Percentiles rank a stretch among this genome's conserved stretches.
Evolutionary conservation across 1,140 invertebrate species (phyloP).

Genomic region (Microplitis mediator): DNA sequence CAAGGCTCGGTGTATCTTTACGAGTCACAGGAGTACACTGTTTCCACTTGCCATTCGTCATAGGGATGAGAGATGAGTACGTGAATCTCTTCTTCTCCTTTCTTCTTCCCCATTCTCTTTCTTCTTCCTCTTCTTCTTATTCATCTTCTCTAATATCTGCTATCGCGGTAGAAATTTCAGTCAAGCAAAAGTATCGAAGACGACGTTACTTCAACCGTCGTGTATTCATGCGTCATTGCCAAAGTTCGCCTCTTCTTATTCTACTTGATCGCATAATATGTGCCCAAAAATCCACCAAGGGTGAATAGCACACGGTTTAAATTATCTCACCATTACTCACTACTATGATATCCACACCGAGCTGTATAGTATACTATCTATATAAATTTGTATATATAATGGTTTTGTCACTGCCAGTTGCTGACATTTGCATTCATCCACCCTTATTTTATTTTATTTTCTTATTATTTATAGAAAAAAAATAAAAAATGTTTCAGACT

Average conservation of each 20-base stretch:
- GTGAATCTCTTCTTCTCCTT: conserved; percentile 9
- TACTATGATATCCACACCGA: conserved; percentile 15
- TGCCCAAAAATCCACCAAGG: conserved; percentile 4
- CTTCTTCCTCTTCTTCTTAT: background rate
- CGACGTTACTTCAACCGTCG: background rate
- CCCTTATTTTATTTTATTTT: too few species aligned
- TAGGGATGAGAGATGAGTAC: conserved; percentile 10
- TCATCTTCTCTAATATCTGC: background rate
- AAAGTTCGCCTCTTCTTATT: conserved; percentile 15
- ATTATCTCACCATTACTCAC: conserved; percentile 38
- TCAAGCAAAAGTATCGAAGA: background rate
- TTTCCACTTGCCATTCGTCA: conserved; percentile 27
- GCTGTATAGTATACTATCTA: too few species aligned
- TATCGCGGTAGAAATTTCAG: background rate
- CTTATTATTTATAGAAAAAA: too few species aligned
- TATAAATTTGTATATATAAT: too few species aligned
- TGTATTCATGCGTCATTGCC: conserved; percentile 28
- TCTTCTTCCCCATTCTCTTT: background rate
- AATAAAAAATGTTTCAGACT: too few species aligned
- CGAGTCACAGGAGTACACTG: conserved; percentile 8
- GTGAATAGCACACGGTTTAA: conserved; percentile 25
- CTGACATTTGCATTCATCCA: too few species aligned
- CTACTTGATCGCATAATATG: conserved; percentile 8
- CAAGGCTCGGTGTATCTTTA: conserved; percentile 24
- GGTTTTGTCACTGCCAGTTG: too few species aligned